Base-by-base conservation (phyloP, 2,113 vertebrate genomes). In the Campylomormyrus tamandua region DNA sequence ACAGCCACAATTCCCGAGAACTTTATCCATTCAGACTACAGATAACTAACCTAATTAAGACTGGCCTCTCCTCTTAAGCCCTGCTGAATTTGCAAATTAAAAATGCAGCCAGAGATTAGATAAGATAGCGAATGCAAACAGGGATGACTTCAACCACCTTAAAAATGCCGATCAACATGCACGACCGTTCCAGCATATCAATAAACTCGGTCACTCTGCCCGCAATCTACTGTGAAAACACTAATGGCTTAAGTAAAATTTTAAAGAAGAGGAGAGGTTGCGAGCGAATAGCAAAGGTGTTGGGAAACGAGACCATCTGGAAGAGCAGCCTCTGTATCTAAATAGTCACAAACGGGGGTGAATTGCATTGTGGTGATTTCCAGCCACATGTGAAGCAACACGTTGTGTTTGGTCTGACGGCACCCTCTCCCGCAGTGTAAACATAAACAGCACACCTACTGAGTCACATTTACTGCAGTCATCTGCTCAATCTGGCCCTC, bases 21-120 rank as follows among this genome's bases (percentile, higher is more conserved):
- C 93, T 93, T 93, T 94, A 94, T 95, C 94, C 93, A 94, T 93
- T 94, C 92, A 91, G 93, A 90, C 90, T 90, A 92, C 83, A 95
- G 95, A 96, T 96, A 96, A 94, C 94, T 95, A 96, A 96, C 94
- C 92, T 94, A 94, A 96, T 96, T 96, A 96, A 93, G 95, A 92
- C 91, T 92, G 91, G 93, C 91, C 93, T 92, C 91, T 92, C 93
- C 92, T 91, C 90, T 93, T 88, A 90, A 91, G 89, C 91, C 90
- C 91, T 91, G 93, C 94, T 95, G 93, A 95, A 93, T 89, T 92
- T 91, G 93, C 92, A 95, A 94, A 95, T 95, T 92, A 93, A 91
- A 93, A 91, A 92, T 93, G 93, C 93, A 93, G 93, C 92, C 90
- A 90, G 85, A 94, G 96, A 95, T 95, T 93, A 94, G 88, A 89